Percentiles rank a stretch among this genome's conserved stretches.
phyloP scores from a whole-genome alignment of 2,113 vertebrate genomes.

The Suncus etruscus region DNA sequence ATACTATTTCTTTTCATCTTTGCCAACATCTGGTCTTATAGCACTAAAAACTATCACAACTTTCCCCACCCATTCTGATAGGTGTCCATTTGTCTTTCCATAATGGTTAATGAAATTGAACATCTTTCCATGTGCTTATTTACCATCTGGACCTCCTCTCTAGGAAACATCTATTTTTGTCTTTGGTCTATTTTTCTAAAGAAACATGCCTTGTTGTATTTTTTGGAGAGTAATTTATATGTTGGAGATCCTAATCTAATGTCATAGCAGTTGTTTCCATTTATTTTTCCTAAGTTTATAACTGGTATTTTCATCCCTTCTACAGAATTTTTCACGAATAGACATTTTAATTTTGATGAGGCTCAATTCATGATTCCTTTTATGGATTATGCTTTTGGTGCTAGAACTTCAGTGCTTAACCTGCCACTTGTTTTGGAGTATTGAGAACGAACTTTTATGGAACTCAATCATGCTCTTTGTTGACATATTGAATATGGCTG shows the following conservation, averaged over 20 bases:
- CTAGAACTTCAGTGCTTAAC: neutral
- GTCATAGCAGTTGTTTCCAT: neutral
- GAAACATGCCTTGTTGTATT: neutral
- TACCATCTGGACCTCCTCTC: neutral
- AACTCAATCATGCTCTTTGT: neutral
- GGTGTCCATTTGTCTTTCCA: neutral
- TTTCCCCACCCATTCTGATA: neutral
- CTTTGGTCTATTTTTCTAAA: neutral
- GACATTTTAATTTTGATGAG: neutral
- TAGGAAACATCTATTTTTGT: neutral
- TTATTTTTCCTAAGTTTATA: neutral
- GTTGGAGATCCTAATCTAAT: neutral
- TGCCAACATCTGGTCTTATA: neutral
- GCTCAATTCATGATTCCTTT: neutral
- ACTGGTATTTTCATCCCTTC: neutral
- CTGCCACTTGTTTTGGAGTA: neutral
- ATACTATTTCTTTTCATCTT: neutral
- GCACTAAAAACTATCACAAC: neutral
- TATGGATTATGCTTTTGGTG: neutral
- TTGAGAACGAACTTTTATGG: conserved; percentile 4
- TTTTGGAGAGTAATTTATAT: neutral
- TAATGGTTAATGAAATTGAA: neutral
- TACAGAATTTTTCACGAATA: neutral
- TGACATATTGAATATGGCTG: neutral
- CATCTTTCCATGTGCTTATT: neutral